phyloP scores from a whole-genome alignment of 2,113 vertebrate species.

The Gymnarchus niloticus region DNA sequence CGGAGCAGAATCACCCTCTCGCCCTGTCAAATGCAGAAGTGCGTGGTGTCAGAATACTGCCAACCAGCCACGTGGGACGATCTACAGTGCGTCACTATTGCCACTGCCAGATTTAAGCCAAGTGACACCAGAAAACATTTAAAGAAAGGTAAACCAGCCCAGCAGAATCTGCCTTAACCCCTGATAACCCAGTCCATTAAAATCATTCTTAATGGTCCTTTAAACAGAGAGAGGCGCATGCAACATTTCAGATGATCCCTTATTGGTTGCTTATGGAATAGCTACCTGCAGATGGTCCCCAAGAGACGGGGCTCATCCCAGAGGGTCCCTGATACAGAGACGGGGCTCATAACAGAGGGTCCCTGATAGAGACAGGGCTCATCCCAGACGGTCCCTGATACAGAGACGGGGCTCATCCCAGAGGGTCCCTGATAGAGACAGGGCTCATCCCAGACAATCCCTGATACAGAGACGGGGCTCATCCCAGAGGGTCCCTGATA shows the following conservation, averaged over 20 bases:
- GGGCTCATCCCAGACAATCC: neutral
- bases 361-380: neutral
- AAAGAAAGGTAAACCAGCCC: neutral
- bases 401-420: neutral
- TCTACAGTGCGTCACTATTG: neutral
- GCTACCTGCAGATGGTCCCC: neutral
- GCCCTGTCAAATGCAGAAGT: conserved; percentile 66
- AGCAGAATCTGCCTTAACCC: neutral
- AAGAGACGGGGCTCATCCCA: neutral
- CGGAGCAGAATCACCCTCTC: conserved; percentile 84
- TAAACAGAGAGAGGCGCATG: neutral
- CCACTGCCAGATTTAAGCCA: neutral
- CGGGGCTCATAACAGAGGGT: neutral
- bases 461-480: neutral
- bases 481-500: neutral
- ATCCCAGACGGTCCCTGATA: neutral
- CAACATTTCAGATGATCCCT: neutral
- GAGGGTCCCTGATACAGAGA: neutral
- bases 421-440: neutral
- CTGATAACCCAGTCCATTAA: neutral
- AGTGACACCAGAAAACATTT: neutral
- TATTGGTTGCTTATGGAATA: neutral
- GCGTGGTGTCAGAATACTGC: neutral
- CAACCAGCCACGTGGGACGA: neutral
- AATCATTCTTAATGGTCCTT: neutral